Percentiles rank a stretch among this genome's conserved stretches.
phyloP scores from a whole-genome alignment of 2,888 invertebrate species.

The Athalia cordata region DNA sequence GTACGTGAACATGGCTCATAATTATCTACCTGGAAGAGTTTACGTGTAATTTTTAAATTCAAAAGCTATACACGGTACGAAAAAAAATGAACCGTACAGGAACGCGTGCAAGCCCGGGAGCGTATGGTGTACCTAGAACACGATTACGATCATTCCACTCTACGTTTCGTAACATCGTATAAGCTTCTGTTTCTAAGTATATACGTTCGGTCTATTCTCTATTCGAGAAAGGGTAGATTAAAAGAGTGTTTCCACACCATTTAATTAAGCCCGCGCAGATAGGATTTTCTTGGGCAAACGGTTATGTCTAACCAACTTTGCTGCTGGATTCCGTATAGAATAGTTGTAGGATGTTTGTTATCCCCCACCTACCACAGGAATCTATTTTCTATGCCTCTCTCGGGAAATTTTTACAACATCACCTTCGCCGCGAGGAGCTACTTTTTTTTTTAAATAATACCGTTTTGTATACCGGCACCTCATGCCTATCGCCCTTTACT shows the following conservation, averaged over 20 bases:
- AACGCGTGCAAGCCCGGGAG: neutral
- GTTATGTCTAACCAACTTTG: slow-evolving; percentile 44
- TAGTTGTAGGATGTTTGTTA: slow-evolving; percentile 25
- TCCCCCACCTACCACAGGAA: slow-evolving; percentile 29
- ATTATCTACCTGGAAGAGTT: no score
- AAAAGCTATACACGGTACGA: no score
- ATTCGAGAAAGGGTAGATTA: slow-evolving; percentile 33
- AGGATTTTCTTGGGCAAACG: slow-evolving; percentile 44
- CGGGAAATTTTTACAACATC: slow-evolving; percentile 37
- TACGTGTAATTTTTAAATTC: no score
- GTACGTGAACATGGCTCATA: no score
- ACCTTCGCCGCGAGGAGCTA: slow-evolving; percentile 3
- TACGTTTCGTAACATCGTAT: slow-evolving; percentile 20
- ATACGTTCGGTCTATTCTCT: slow-evolving; percentile 36
- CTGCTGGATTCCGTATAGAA: slow-evolving; percentile 34
- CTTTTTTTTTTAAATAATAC: slow-evolving; percentile 36
- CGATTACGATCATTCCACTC: slow-evolving; percentile 24
- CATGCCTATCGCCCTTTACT: neutral
- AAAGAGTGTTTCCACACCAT: slow-evolving; percentile 37
- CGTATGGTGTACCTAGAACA: neutral
- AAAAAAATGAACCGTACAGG: neutral
- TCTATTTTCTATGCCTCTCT: slow-evolving; percentile 31
- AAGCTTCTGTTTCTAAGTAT: slow-evolving; percentile 42
- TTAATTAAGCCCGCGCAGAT: slow-evolving; percentile 43
- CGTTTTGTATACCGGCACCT: neutral